phyloP scores from a whole-genome alignment of 1,140 invertebrate species.

The Plectrocnemia conspersa region DNA sequence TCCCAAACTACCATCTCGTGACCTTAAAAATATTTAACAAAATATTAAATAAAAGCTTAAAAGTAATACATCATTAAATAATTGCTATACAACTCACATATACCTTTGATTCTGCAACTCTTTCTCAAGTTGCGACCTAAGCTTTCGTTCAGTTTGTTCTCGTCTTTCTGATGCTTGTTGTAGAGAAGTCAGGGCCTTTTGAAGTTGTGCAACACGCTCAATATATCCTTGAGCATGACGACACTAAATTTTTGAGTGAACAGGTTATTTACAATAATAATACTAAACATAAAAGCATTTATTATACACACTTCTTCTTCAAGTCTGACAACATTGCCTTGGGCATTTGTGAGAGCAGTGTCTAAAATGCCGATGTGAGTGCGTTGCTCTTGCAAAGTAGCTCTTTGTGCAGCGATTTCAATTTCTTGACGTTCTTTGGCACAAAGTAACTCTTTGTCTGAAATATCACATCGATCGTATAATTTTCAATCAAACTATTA shows the following conservation, averaged over 20 bases:
- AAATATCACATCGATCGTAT: slow-evolving; percentile 28
- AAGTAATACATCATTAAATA: too few species aligned
- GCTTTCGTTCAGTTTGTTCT: slow-evolving; percentile 77
- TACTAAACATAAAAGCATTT: neutral
- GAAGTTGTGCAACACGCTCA: slow-evolving; percentile 76
- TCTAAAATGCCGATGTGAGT: slow-evolving; percentile 92
- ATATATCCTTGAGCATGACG: slow-evolving; percentile 82
- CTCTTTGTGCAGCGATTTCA: slow-evolving; percentile 81
- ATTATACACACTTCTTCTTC: slow-evolving; percentile 74
- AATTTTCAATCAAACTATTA: too few species aligned
- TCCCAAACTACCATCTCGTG: slow-evolving; percentile 32
- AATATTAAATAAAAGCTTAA: too few species aligned
- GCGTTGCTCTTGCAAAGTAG: slow-evolving; percentile 84
- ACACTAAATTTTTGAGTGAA: slow-evolving; percentile 48
- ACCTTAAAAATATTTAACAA: slow-evolving; percentile 20
- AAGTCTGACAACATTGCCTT: slow-evolving; percentile 79
- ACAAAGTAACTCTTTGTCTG: slow-evolving; percentile 82
- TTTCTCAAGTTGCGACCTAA: slow-evolving; percentile 73
- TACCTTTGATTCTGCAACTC: slow-evolving; percentile 68
- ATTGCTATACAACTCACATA: slow-evolving; percentile 26
- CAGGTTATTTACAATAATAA: slow-evolving; percentile 3
- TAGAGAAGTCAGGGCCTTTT: slow-evolving; percentile 75
- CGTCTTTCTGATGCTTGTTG: slow-evolving; percentile 79
- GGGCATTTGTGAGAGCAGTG: slow-evolving; percentile 84
- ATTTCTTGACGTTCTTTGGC: slow-evolving; percentile 88